Conservation (phyloP, 2,113 vertebrate genomes). For the Barnardius zonarius region DNA sequence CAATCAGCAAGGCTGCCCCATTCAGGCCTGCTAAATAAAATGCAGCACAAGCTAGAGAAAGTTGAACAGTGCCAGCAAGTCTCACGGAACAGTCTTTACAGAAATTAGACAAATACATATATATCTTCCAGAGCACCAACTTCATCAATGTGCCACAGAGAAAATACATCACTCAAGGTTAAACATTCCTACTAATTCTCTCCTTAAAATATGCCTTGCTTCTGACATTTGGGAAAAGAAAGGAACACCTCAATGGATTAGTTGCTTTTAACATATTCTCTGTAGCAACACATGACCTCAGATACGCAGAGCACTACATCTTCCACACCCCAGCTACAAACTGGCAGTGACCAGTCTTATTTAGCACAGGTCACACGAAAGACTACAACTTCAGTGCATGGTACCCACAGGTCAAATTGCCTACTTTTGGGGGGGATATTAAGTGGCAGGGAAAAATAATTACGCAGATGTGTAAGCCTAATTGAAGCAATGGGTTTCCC, state of each 20-base stretch:
- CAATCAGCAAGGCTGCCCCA: background rate
- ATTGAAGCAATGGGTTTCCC: background rate
- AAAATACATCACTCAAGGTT: background rate
- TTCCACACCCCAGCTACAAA: background rate
- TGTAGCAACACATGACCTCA: background rate
- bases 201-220: background rate
- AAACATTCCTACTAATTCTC: background rate
- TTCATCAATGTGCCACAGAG: background rate
- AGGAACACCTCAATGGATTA: background rate
- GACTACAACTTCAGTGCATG: background rate
- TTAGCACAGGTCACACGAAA: background rate
- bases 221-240: background rate
- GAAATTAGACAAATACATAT: background rate
- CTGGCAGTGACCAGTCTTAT: background rate
- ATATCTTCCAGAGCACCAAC: background rate
- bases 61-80: background rate
- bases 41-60: background rate
- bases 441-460: background rate
- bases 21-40: background rate
- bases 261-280: background rate
- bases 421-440: background rate
- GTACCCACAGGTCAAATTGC: background rate
- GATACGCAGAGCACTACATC: background rate
- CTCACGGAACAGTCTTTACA: background rate
- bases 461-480: background rate